Evolutionary conservation across 2,797 vertebrate genomes (phyloP), one percentile per base, ranked within the genome.

Genomic region (Poeciliopsis infans): DNA sequence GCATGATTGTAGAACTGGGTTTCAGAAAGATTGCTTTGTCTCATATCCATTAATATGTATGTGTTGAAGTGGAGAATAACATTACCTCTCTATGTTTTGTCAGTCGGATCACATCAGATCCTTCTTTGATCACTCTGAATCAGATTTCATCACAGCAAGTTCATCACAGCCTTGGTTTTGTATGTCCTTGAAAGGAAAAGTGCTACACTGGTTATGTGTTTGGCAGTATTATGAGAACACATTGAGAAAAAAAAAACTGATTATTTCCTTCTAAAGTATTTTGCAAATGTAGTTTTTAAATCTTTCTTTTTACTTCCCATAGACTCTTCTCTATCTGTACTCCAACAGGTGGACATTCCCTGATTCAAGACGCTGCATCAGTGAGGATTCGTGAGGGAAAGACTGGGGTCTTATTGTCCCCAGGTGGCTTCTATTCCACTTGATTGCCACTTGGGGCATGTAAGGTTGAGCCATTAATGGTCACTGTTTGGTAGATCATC

Each of bases 111-210:
- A 23, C 33, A 66, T 66, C 15, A 66, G 61, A 18, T 39, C 61
- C 18, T 10, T 2, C 61, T 66, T 39, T 66, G 33, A 66, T 66
- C 61, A 66, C 18, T 66, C 33, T 5, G 18, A 36, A 11, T 66
- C 33, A 66, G 61, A 66, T 66, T 66, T 66, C 61, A 66, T 66
- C 61, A 36, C 31, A 64, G 61, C 61, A 64, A 36, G 61, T 36
- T 64, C 61, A 64, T 64, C 7, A 2, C 61, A 66, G 18, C 61
- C 18, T 66, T 39, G 8, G 33, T 39, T 66, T 66, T 66, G 31
- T 36, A 66, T 23, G 61, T 66, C 18, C 33, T 66, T 66, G 61
- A 39, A 66, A 66, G 61, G 39, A 11, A 39, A 66, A 66, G 6
- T 39, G 6, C 18, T 23, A 23, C 61, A 66, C 20, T 66, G 61